Evolutionary conservation across 1,140 invertebrate species (phyloP), one percentile per base, ranked within the genome.

Genomic region (Agrypnia vestita): DNA sequence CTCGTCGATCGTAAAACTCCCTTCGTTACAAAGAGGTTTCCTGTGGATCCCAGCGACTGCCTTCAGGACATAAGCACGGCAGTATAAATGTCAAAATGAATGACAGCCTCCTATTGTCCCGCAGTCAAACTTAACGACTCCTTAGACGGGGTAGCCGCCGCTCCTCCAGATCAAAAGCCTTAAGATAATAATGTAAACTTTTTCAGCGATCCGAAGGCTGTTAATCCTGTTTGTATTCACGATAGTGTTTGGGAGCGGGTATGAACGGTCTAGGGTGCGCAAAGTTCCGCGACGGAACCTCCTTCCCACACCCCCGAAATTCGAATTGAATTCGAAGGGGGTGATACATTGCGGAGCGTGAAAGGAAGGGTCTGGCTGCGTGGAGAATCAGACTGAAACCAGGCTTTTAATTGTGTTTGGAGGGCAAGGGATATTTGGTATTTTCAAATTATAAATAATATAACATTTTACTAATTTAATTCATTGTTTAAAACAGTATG

Each of bases 171-270:
- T 62, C 59, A 62, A 62, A n/a, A 25, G 59, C 10, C 21, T 62
- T 62, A 4, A 43, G 59, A 62, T 62, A 62, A 62, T 62, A 62
- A 62, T 43, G 21, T 62, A 25, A 62, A 62, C 7, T 62, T 62
- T 35, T 35, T 35, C 25, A 35, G 25, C 25, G 25, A 35, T 35
- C 25, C 25, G 25, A 35, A 35, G 25, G 25, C 25, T 35, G 25
- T 35, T 35, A 35, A 35, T 35, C 25, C 25, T 35, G 25, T 35
- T 35, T 35, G 25, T 35, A 35, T 35, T 35, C 25, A 35, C 25
- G 25, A 35, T 35, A 35, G 25, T 35, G 25, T 35, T 35, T 35
- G 25, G 25, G 6, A 35, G 25, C 25, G 25, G 6, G 6, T 35
- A 35, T 35, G 25, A 35, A 12, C n/a, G 49, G 49, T 13, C 49